These are phyloP conservation scores for Rosalia funebris DNA, from an alignment of 2,888 invertebrate species.

Conservation along the genomic window DNA sequence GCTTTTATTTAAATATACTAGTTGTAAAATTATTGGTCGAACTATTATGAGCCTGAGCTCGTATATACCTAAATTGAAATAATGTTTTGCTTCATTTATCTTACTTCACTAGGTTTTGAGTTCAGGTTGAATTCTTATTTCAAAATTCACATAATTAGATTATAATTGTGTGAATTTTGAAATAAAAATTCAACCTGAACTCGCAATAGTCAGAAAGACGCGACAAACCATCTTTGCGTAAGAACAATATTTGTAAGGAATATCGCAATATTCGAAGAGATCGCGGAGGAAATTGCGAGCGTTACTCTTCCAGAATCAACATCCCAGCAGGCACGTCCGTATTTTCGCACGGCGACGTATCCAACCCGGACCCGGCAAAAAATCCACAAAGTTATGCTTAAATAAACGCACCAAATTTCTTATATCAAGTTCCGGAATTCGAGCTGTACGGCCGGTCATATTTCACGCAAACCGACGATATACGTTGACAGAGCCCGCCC, in stretches of 20 bases:
- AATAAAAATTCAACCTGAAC: constrained; percentile 4
- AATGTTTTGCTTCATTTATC: too few relatives aligned
- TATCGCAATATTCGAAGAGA: constrained; percentile 34
- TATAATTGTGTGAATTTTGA: background rate
- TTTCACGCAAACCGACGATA: background rate
- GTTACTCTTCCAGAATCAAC: constrained; percentile 34
- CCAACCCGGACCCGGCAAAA: constrained; percentile 9
- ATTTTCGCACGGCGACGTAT: constrained; percentile 16
- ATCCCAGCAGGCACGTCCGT: constrained; percentile 29
- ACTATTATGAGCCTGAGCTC: too few relatives aligned
- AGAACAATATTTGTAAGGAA: constrained; percentile 42
- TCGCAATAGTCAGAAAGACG: constrained; percentile 10
- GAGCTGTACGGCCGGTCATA: background rate
- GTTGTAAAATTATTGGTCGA: too few relatives aligned
- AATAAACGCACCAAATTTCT: constrained; percentile 15
- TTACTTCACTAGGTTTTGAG: too few relatives aligned
- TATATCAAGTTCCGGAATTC: constrained; percentile 8
- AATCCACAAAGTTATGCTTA: constrained; percentile 6
- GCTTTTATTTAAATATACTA: too few relatives aligned
- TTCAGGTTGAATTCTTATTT: too few relatives aligned
- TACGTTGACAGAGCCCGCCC: constrained; percentile 3
- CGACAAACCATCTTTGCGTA: constrained; percentile 36
- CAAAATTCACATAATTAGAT: background rate
- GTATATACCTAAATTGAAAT: too few relatives aligned
- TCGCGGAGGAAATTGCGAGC: constrained; percentile 37